Base-by-base conservation (phyloP, 2,113 vertebrate genomes). In the Prietella phreatophila region DNA sequence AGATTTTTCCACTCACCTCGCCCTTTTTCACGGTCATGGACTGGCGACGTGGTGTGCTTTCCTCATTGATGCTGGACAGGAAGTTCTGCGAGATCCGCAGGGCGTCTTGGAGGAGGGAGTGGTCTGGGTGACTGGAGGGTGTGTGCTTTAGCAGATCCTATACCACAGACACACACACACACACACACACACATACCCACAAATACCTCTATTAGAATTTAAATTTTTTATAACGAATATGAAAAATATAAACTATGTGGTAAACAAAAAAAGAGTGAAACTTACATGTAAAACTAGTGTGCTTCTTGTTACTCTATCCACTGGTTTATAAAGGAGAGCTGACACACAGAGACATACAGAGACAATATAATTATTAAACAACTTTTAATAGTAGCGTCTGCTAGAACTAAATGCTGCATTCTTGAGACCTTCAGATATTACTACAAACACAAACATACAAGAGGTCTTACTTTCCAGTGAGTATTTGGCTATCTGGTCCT, bases 121-220 rank as follows among this genome's bases (percentile, higher is more conserved):
- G 95, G 93, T 99, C 98, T 0, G 96, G 97, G 92, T 99, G 98
- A 92, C 96, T 95, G 84, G 92, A 87, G 0, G 98, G 98, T 0
- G 98, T 99, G 95, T 99, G 98, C 89, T 99, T 99, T 79, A 99
- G 95, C 90, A 99, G 93, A 91, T 99, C 98, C 98, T 99, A 91
- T 8, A 89, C 4, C 42, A 5, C 4, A 76, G 61, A 87, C 39
- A 85, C 2, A 78, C 39, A 61, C 33, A 83, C 36, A 89, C 63
- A 87, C 42, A 56, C 15, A 11, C 55, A 17, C 15, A 17, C 14
- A 56, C 17, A 4, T 2, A 78, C 71, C 85, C 30, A 69, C 60
- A 86, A 53, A 89, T 25, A 79, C 20, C 47, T 20, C 1, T 4
- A 36, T 36, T 50, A 36, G 33, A 71, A 73, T 69, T 14, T 19